Conservation (phyloP, 2,888 invertebrate species). For the Lithophane semibrunnea region DNA sequence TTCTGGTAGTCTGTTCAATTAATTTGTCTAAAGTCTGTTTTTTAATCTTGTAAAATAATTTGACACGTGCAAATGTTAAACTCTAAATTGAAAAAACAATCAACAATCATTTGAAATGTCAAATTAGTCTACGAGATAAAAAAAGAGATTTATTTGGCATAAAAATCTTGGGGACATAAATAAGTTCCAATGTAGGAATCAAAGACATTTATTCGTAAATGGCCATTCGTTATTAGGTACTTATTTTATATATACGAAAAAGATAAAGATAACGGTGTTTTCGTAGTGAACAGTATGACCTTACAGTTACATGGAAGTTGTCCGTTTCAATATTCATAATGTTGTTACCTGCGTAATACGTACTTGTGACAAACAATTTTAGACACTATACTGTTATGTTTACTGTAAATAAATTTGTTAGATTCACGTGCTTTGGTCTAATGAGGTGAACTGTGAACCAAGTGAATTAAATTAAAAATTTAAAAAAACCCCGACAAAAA, state of each 20-base stretch:
- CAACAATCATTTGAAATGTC: too few relatives aligned
- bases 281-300: conserved; percentile 37
- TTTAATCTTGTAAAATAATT: too few relatives aligned
- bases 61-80: too few relatives aligned
- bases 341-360: conserved; percentile 61
- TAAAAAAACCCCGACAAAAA: too few relatives aligned
- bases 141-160: not conserved
- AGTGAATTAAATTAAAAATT: too few relatives aligned
- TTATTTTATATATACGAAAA: conserved; percentile 28
- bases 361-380: conserved; percentile 37
- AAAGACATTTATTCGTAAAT: conserved; percentile 3
- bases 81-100: too few relatives aligned
- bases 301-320: conserved; percentile 68
- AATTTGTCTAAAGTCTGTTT: not conserved
- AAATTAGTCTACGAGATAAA: too few relatives aligned
- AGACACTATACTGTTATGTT: conserved; percentile 30
- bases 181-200: not conserved
- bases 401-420: not conserved
- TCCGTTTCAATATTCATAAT: conserved; percentile 65
- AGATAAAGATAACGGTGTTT: conserved; percentile 48
- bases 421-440: not conserved
- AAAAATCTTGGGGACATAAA: not conserved
- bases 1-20: not conserved
- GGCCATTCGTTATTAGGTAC: not conserved
- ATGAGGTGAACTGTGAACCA: not conserved